Evolutionary conservation across 1,140 invertebrate genomes (phyloP).

Genomic region (Drosophila sulfurigaster): DNA sequence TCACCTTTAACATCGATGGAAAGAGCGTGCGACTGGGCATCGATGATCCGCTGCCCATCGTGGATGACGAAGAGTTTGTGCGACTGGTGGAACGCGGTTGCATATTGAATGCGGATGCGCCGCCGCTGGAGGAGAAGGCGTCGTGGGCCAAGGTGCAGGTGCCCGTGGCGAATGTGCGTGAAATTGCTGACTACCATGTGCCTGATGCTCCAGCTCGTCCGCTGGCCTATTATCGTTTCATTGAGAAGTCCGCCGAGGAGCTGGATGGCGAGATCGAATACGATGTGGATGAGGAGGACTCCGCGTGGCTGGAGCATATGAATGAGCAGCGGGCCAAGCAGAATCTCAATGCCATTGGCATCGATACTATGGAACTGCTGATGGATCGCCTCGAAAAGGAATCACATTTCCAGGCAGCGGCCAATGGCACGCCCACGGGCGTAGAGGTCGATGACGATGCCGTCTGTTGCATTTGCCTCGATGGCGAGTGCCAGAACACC

Average conservation of each 20-base stretch:
- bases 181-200: slow-evolving; percentile 91
- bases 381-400: slow-evolving; percentile 99
- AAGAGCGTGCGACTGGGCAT: slow-evolving; percentile 87
- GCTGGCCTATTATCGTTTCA: slow-evolving; percentile 94
- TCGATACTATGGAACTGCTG: slow-evolving; percentile 95
- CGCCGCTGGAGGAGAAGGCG: slow-evolving; percentile 86
- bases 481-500: slow-evolving; percentile 93
- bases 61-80: slow-evolving; percentile 88
- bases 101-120: slow-evolving; percentile 86
- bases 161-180: slow-evolving; percentile 93
- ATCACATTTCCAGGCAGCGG: slow-evolving; percentile 92
- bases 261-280: slow-evolving; percentile 97
- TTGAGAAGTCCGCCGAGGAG: slow-evolving; percentile 97
- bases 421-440: slow-evolving; percentile 88
- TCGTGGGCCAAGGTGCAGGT: slow-evolving; percentile 88
- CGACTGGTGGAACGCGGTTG: slow-evolving; percentile 84
- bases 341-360: slow-evolving; percentile 89
- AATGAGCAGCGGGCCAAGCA: slow-evolving; percentile 92
- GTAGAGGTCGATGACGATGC: slow-evolving; percentile 97
- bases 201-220: slow-evolving; percentile 92
- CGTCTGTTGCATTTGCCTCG: slow-evolving; percentile 98
- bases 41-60: slow-evolving; percentile 87
- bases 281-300: slow-evolving; percentile 99
- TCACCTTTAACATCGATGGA: slow-evolving; percentile 94
- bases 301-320: slow-evolving; percentile 95